Conservation (phyloP, 2,888 invertebrate species). For the Tenthredo distinguenda region DNA sequence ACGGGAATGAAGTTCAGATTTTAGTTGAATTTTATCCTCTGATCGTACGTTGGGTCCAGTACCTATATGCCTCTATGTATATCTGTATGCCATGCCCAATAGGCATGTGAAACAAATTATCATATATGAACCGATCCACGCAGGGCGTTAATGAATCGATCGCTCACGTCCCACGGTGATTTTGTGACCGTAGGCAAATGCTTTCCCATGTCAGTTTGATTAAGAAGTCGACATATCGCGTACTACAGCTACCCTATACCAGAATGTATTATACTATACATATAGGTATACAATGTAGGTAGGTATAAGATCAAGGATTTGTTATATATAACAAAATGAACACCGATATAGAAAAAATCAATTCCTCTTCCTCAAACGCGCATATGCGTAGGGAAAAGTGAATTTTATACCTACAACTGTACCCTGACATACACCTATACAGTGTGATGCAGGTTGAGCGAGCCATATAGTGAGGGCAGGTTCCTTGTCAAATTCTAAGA, state of each 20-base stretch:
- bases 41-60: background rate
- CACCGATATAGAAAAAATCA: too few species aligned
- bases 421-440: too few species aligned
- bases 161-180: slow-evolving; percentile 50
- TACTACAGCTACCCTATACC: background rate
- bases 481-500: too few species aligned
- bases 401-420: too few species aligned
- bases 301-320: background rate
- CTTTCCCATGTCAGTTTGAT: slow-evolving; percentile 49
- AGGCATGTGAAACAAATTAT: background rate
- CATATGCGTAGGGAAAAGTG: too few species aligned
- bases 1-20: background rate
- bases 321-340: background rate
- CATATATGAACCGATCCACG: slow-evolving; percentile 33
- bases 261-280: background rate
- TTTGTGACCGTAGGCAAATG: slow-evolving; percentile 47
- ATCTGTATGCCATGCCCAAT: background rate
- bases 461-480: too few species aligned
- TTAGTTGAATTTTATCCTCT: background rate
- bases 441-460: too few species aligned
- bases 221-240: slow-evolving; percentile 32
- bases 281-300: background rate
- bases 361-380: too few species aligned
- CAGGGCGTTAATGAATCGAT: slow-evolving; percentile 50
- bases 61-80: background rate